A percentile compares a stretch with the other conserved stretches of the same genome.
Conservation (phyloP, 2,888 invertebrate species). For the Pandemis corylana region DNA sequence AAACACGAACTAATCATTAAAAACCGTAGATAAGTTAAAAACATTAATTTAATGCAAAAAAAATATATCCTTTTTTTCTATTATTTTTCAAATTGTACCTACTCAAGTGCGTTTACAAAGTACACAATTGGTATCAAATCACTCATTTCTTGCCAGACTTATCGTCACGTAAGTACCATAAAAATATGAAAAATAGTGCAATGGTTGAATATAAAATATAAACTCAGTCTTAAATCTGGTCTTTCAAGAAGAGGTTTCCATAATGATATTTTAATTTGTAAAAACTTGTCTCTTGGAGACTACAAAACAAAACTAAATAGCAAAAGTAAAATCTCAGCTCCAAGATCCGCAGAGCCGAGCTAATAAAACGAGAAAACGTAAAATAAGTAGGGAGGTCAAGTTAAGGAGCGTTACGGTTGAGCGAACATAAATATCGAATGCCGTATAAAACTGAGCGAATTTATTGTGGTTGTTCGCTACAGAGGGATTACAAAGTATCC, state of each 20-base stretch:
- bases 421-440: constrained; percentile 42
- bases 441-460: constrained; percentile 42
- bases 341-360: constrained; percentile 34
- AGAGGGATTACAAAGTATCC: constrained; percentile 37
- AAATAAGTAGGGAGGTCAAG: constrained; percentile 42
- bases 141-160: too few relatives aligned
- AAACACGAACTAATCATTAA: too few relatives aligned
- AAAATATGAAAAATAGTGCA: neutral
- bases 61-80: too few relatives aligned
- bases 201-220: neutral
- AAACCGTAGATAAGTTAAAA: too few relatives aligned
- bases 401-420: constrained; percentile 40
- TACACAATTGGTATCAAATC: too few relatives aligned
- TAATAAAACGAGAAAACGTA: constrained; percentile 40
- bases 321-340: constrained; percentile 33
- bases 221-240: neutral
- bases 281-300: neutral
- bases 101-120: too few relatives aligned
- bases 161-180: too few relatives aligned
- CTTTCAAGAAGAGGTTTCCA: neutral
- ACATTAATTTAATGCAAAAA: too few relatives aligned
- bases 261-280: constrained; percentile 12
- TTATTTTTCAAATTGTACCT: too few relatives aligned
- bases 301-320: constrained; percentile 14
- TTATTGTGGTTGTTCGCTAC: constrained; percentile 39